phyloP scores from a whole-genome alignment of 2,113 vertebrate genomes.

The Heterochromis multidens region DNA sequence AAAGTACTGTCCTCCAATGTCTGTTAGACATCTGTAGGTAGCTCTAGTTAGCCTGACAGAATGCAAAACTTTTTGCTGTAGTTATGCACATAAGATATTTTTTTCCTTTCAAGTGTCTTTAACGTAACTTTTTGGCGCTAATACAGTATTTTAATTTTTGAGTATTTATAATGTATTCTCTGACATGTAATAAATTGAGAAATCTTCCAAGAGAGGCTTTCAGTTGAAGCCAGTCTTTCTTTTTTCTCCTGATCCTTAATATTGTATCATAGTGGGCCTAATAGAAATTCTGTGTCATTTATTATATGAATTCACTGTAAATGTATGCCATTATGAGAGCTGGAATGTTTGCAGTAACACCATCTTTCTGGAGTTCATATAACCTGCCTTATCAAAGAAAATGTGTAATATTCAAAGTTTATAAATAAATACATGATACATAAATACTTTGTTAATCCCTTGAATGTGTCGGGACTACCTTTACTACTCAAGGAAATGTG shows the following conservation, averaged over 20 bases:
- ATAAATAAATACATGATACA: constrained; percentile 68
- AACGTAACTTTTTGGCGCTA: constrained; percentile 54
- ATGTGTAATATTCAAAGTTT: constrained; percentile 65
- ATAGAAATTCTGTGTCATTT: constrained; percentile 43
- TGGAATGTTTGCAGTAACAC: constrained; percentile 65
- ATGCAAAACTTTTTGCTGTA: constrained; percentile 64
- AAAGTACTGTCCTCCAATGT: constrained; percentile 60
- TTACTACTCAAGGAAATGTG: background rate
- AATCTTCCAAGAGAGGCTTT: constrained; percentile 50
- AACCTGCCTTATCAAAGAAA: constrained; percentile 65
- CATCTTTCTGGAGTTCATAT: constrained; percentile 68
- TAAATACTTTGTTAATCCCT: constrained; percentile 28
- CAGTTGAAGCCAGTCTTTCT: constrained; percentile 24
- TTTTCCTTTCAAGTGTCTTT: constrained; percentile 51
- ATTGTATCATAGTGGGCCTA: constrained; percentile 50
- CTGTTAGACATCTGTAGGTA: constrained; percentile 56
- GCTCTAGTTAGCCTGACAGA: constrained; percentile 60
- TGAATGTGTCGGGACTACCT: constrained; percentile 15
- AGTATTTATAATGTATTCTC: constrained; percentile 69
- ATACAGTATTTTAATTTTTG: constrained; percentile 55
- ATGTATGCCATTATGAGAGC: constrained; percentile 61
- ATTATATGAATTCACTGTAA: constrained; percentile 52
- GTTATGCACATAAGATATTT: constrained; percentile 57
- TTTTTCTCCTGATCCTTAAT: constrained; percentile 23
- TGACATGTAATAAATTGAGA: constrained; percentile 65